A percentile compares a stretch with the other conserved stretches of the same genome.
Conservation (phyloP, 2,113 vertebrate genomes). For the Elephas maximus region DNA sequence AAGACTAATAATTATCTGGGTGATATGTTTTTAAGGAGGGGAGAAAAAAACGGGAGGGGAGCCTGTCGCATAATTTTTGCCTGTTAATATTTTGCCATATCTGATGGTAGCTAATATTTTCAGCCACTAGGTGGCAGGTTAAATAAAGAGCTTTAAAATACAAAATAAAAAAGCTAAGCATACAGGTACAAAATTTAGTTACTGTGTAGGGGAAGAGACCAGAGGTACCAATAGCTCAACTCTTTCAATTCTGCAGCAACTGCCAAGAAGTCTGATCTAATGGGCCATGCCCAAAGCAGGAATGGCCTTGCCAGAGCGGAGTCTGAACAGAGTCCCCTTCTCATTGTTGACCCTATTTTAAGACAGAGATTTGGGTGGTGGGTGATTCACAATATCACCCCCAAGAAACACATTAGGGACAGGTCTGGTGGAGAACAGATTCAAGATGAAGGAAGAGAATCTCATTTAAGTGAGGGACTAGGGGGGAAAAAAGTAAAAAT, state of each 20-base stretch:
- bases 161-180: background rate
- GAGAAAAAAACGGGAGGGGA: background rate
- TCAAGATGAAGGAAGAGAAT: background rate
- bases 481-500: background rate
- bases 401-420: background rate
- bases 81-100: background rate
- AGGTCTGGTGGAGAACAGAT: background rate
- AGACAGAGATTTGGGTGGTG: background rate
- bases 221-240: background rate
- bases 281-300: background rate
- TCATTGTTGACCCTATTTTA: background rate
- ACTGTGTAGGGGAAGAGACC: background rate
- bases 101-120: slow-evolving; percentile 20
- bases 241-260: background rate
- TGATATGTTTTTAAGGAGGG: slow-evolving; percentile 10
- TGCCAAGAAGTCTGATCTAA: slow-evolving; percentile 2
- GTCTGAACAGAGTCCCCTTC: slow-evolving; percentile 11
- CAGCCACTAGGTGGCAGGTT: slow-evolving; percentile 69
- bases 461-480: background rate
- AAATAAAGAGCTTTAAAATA: background rate
- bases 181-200: background rate
- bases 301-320: background rate
- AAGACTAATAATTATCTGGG: background rate
- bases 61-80: background rate
- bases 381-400: background rate